Evolutionary conservation across 1,140 invertebrate genomes (phyloP).

Genomic region (Brachionus manjavacas): DNA sequence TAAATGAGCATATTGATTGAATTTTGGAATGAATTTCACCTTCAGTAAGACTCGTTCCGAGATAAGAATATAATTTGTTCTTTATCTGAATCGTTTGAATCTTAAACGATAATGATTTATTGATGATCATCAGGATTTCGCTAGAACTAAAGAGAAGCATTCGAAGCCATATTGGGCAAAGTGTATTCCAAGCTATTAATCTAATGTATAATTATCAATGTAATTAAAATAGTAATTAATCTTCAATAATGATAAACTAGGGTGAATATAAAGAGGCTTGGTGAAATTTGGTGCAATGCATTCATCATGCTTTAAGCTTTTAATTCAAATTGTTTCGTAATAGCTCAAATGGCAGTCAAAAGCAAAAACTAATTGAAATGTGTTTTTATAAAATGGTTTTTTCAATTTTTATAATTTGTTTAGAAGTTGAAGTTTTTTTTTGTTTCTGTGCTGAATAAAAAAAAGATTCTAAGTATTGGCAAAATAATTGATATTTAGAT

Average conservation of each 20-base stretch:
- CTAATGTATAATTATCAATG: conserved; percentile 38
- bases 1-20: conserved; percentile 29
- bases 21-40: conserved; percentile 18
- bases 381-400: conserved; percentile 16
- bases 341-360: conserved; percentile 13
- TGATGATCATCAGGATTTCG: conserved; percentile 6
- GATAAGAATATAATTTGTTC: conserved; percentile 27
- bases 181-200: conserved; percentile 30
- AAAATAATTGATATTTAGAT: neutral
- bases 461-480: neutral
- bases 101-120: conserved; percentile 38
- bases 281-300: neutral
- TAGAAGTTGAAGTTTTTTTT: neutral
- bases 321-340: conserved; percentile 16
- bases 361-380: neutral
- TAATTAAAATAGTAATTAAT: conserved; percentile 38
- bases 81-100: conserved; percentile 19
- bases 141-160: neutral
- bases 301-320: conserved; percentile 13
- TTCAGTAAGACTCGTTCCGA: neutral
- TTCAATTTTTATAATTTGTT: conserved; percentile 1
- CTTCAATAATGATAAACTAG: neutral
- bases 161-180: neutral
- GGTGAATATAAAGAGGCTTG: neutral
- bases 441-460: neutral